These are phyloP conservation scores for Myiotriccus ornatus DNA, from an alignment of 2,797 vertebrate species.

Conservation along the genomic window DNA sequence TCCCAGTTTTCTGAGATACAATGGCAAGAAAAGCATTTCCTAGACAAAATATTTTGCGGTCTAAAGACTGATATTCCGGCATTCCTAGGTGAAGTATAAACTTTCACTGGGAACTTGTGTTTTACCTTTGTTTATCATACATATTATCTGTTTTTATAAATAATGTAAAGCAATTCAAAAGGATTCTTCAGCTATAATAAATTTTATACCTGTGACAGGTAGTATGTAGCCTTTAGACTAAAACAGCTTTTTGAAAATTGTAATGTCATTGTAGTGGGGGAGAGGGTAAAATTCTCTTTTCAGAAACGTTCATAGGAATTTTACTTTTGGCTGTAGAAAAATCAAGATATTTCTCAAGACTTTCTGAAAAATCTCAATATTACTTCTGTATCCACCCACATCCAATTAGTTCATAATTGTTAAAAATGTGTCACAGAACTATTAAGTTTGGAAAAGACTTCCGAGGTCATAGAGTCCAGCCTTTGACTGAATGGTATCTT, in stretches of 20 bases:
- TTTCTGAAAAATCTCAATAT: not conserved
- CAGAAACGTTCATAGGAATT: not conserved
- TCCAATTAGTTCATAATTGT: not conserved
- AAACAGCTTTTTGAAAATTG: not conserved
- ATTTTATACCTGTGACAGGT: not conserved
- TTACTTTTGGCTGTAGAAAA: not conserved
- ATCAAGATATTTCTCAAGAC: not conserved
- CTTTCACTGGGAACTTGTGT: not conserved
- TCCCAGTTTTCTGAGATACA: not conserved
- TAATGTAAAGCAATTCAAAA: not conserved
- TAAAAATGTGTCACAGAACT: not conserved
- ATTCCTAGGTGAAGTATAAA: not conserved
- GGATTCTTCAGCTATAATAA: not conserved
- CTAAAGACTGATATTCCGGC: not conserved
- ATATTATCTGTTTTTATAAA: not conserved
- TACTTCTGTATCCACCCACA: rapidly evolving
- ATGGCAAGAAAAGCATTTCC: not conserved
- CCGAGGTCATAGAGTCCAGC: not conserved
- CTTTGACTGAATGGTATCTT: not conserved
- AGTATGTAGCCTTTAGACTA: not conserved
- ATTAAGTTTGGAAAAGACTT: not conserved
- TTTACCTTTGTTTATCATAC: not conserved
- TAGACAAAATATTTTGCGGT: not conserved
- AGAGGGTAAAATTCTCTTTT: not conserved
- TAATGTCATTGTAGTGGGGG: not conserved